Conservation (phyloP, 1,140 invertebrate species). For the Dendrolimus punctatus region DNA sequence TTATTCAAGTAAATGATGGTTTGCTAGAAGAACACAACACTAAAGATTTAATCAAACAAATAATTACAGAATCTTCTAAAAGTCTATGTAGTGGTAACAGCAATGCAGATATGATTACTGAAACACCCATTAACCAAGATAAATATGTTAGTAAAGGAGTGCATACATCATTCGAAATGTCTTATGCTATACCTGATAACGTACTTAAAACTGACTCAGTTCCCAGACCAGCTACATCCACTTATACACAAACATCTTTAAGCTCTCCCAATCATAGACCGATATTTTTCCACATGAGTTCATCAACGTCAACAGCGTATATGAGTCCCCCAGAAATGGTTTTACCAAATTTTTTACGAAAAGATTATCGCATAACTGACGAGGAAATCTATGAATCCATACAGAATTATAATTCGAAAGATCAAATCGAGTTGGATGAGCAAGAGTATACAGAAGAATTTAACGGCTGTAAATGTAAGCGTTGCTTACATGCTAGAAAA, state of each 20-base stretch:
- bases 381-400: conserved; percentile 23
- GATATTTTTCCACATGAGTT: conserved; percentile 55
- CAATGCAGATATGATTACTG: too few relatives aligned
- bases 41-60: too few relatives aligned
- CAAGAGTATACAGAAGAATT: conserved; percentile 12
- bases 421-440: background rate
- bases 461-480: conserved; percentile 11
- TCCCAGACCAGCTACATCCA: conserved; percentile 36
- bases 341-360: conserved; percentile 44
- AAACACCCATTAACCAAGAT: background rate
- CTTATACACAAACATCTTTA: conserved; percentile 48
- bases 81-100: too few relatives aligned
- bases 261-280: conserved; percentile 42
- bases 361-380: conserved; percentile 18
- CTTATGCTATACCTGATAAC: conserved; percentile 20
- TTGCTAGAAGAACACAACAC: too few relatives aligned
- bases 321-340: conserved; percentile 66
- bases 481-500: conserved; percentile 8
- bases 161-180: conserved; percentile 29
- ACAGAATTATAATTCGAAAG: background rate
- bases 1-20: too few relatives aligned
- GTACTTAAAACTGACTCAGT: conserved; percentile 21
- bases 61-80: too few relatives aligned
- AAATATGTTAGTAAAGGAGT: conserved; percentile 28
- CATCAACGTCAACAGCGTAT: conserved; percentile 65